phyloP scores from a whole-genome alignment of 2,797 vertebrate species.

The Natrix natrix region DNA sequence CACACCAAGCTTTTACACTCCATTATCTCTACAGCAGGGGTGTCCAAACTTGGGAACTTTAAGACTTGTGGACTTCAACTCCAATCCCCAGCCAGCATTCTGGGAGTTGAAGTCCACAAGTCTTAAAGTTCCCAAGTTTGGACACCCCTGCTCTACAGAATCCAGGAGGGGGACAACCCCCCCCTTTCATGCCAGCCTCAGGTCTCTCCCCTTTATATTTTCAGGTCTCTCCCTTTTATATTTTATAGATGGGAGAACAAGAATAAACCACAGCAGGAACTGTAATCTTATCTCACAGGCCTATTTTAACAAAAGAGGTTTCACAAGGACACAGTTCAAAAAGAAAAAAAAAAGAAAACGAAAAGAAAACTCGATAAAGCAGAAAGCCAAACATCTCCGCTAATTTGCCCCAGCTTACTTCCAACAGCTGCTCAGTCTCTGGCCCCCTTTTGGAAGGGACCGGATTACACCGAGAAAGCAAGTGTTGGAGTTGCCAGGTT shows the following conservation, averaged over 20 bases:
- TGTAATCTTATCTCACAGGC: conserved; percentile 26
- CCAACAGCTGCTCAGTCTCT: background rate
- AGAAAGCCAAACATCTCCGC: background rate
- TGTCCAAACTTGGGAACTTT: no score
- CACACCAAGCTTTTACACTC: background rate
- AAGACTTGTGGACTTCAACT: no score
- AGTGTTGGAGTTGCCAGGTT: background rate
- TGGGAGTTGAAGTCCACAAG: no score
- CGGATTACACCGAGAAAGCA: background rate
- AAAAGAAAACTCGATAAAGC: background rate
- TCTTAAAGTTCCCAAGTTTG: no score
- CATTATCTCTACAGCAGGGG: no score
- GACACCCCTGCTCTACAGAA: background rate
- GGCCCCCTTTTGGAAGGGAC: background rate
- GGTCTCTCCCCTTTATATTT: background rate
- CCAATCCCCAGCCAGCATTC: no score
- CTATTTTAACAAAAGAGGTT: conserved; percentile 6
- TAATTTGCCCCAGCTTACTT: background rate
- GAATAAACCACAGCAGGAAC: background rate
- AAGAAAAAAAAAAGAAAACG: background rate
- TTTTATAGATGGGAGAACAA: background rate
- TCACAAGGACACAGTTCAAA: background rate
- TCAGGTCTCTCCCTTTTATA: background rate
- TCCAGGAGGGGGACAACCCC: background rate
- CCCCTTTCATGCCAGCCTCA: background rate